Evolutionary conservation across 1,140 invertebrate genomes (phyloP).

Genomic region (Plectrocnemia conspersa): DNA sequence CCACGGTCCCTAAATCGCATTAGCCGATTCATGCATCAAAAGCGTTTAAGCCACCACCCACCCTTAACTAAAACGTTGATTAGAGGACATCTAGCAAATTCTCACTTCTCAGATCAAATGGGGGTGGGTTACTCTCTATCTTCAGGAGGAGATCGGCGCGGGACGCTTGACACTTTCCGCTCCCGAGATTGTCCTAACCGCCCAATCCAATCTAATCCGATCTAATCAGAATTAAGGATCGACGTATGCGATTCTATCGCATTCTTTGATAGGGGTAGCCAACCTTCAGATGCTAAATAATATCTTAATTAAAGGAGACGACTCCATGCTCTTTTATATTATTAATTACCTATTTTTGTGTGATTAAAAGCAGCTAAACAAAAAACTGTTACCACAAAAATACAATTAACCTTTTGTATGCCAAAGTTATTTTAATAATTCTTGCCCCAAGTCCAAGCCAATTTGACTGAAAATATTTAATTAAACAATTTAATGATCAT

Average conservation of each 20-base stretch:
- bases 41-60: slow-evolving; percentile 12
- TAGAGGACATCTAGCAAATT: slow-evolving; percentile 10
- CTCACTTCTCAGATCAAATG: background rate
- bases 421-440: too few species aligned
- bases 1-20: slow-evolving; percentile 20
- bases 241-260: background rate
- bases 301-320: too few species aligned
- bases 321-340: too few species aligned
- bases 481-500: too few species aligned
- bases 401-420: too few species aligned
- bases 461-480: too few species aligned
- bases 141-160: background rate
- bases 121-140: too few species aligned
- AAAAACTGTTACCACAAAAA: too few species aligned
- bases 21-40: slow-evolving; percentile 20
- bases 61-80: slow-evolving; percentile 4
- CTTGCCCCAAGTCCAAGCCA: too few species aligned
- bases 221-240: slow-evolving; percentile 10
- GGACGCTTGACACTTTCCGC: slow-evolving; percentile 11
- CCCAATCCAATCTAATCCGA: slow-evolving; percentile 11
- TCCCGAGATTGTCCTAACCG: slow-evolving; percentile 8
- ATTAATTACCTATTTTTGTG: too few species aligned
- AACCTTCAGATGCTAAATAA: too few species aligned
- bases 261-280: slow-evolving; percentile 5
- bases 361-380: too few species aligned